phyloP scores from a whole-genome alignment of 1,140 invertebrate species.

The Rhopalosiphum padi region DNA sequence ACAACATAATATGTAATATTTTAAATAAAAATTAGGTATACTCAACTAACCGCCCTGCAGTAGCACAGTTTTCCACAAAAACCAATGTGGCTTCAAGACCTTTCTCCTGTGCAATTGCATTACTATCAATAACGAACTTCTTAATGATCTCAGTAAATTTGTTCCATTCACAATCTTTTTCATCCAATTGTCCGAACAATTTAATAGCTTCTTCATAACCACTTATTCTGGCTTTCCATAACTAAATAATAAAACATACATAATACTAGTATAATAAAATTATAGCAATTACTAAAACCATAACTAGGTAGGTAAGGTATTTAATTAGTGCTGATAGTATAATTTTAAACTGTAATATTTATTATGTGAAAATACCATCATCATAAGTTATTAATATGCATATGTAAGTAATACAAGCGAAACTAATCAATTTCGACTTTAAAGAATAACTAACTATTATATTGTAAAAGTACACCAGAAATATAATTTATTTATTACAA shows the following conservation, averaged over 20 bases:
- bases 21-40: constrained; percentile 32
- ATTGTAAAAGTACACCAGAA: not conserved
- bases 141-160: constrained; percentile 90
- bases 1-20: not conserved
- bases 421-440: not conserved
- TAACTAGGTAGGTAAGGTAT: no score
- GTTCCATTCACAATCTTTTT: constrained; percentile 91
- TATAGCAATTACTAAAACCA: no score
- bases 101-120: constrained; percentile 95
- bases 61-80: constrained; percentile 89
- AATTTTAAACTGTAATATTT: no score
- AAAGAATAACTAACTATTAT: not conserved
- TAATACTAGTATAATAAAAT: not conserved
- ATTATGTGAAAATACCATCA: not conserved
- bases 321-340: no score
- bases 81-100: constrained; percentile 90
- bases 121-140: constrained; percentile 94
- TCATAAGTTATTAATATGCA: not conserved
- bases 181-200: constrained; percentile 85
- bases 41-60: constrained; percentile 75
- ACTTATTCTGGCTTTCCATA: constrained; percentile 92
- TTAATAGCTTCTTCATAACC: constrained; percentile 94
- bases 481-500: not conserved
- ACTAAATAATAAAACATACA: constrained; percentile 64
- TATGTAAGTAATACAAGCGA: not conserved